Conservation (phyloP, 2,888 invertebrate genomes). For the Erebia aethiops region DNA sequence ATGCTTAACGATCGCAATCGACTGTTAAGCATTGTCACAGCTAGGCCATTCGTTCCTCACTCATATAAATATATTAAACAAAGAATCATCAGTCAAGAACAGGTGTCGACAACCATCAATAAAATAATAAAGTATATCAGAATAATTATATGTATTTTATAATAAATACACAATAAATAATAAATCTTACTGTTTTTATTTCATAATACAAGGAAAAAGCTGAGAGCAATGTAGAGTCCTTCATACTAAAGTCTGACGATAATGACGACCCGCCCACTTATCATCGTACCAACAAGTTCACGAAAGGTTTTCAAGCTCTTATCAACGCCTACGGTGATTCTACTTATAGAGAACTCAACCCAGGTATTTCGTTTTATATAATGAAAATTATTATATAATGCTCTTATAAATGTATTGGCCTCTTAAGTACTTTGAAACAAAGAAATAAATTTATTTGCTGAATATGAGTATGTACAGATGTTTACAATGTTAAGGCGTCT, state of each 20-base stretch:
- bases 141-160: no score
- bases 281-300: conserved; percentile 95
- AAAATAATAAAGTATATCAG: background rate
- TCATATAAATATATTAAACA: no score
- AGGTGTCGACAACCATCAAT: background rate
- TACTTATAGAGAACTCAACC: conserved; percentile 95
- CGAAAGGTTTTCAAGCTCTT: conserved; percentile 93
- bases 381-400: background rate
- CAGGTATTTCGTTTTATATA: conserved; percentile 76
- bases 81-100: no score
- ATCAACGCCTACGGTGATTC: conserved; percentile 97
- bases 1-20: no score
- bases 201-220: conserved; percentile 46
- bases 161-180: no score
- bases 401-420: no score
- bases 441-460: no score
- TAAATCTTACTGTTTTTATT: conserved; percentile 15
- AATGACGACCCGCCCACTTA: conserved; percentile 91
- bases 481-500: no score
- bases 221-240: conserved; percentile 93
- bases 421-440: no score
- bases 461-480: no score
- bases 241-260: conserved; percentile 90
- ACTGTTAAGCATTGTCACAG: no score
- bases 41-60: no score